These are phyloP conservation scores for Petrocephalus sullivani DNA, from an alignment of 2,797 vertebrate genomes.

Conservation along the genomic window DNA sequence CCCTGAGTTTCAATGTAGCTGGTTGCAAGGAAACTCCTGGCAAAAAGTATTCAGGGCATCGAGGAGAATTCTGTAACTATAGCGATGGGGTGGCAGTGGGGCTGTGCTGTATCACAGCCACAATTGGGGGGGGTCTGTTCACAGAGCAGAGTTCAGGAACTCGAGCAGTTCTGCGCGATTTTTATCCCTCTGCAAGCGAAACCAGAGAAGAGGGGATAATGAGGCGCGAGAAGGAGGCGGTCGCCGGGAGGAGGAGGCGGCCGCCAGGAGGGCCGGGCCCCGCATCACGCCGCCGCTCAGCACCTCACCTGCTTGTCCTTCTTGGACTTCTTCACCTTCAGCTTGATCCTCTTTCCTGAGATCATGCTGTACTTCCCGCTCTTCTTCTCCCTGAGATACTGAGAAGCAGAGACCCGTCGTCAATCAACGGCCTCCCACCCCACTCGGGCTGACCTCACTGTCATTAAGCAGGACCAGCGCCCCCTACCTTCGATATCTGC, in stretches of 20 bases:
- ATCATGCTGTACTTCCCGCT: constrained; percentile 89
- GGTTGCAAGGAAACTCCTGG: not conserved
- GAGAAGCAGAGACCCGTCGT: constrained; percentile 26
- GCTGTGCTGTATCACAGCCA: not conserved
- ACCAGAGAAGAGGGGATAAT: not conserved
- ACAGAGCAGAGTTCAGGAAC: constrained; percentile 82
- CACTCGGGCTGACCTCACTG: not conserved
- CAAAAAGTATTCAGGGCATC: not conserved
- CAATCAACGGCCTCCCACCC: not conserved
- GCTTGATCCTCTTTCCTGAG: constrained; percentile 90
- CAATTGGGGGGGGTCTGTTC: constrained; percentile 27
- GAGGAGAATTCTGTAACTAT: not conserved
- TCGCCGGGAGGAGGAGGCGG: not conserved
- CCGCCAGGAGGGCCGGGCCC: not conserved
- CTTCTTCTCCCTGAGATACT: constrained; percentile 84
- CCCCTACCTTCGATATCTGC: constrained; percentile 79
- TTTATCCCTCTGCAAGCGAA: constrained; percentile 67
- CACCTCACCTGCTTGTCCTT: constrained; percentile 80
- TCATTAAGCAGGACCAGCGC: not conserved
- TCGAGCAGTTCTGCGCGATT: constrained; percentile 81
- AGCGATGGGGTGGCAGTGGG: not conserved
- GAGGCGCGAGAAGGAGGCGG: not conserved
- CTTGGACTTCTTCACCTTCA: constrained; percentile 92
- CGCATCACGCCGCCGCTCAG: not conserved
- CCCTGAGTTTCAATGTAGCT: constrained; percentile 22